phyloP scores from a whole-genome alignment of 1,140 invertebrate species.

The Anoplolepis gracilipes region DNA sequence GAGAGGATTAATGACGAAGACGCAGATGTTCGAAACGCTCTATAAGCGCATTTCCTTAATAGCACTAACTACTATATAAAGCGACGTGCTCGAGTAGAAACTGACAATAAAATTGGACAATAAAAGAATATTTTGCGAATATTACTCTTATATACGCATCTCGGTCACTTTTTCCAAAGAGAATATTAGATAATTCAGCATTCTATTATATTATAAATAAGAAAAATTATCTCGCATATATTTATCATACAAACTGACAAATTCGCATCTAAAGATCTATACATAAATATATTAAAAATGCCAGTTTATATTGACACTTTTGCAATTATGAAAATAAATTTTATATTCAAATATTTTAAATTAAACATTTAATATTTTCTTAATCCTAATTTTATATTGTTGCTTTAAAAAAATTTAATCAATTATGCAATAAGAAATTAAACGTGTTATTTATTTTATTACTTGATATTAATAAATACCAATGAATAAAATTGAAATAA shows the following conservation, averaged over 20 bases:
- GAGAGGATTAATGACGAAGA: conserved; percentile 59
- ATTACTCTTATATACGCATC: not conserved
- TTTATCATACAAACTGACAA: not conserved
- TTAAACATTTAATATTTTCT: no score
- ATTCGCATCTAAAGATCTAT: not conserved
- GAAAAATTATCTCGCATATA: not conserved
- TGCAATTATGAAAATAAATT: not conserved
- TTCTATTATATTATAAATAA: not conserved
- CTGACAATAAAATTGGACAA: conserved; percentile 15
- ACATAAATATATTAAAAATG: not conserved
- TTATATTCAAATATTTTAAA: no score
- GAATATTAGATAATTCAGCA: conserved; percentile 28
- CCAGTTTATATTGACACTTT: not conserved
- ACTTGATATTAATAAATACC: not conserved
- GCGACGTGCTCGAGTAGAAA: conserved; percentile 21
- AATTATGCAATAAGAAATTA: not conserved
- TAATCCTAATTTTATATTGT: no score
- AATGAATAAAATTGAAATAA: not conserved
- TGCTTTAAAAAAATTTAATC: not conserved
- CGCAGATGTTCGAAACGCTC: conserved; percentile 60
- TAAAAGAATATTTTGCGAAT: conserved; percentile 42
- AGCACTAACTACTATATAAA: conserved; percentile 58
- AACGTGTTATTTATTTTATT: not conserved
- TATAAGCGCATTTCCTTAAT: conserved; percentile 59
- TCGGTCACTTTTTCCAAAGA: conserved; percentile 7